Percentiles rank a stretch among this genome's conserved stretches.
Conservation (phyloP, 2,113 vertebrate genomes). For the Grammomys dolichurus region DNA sequence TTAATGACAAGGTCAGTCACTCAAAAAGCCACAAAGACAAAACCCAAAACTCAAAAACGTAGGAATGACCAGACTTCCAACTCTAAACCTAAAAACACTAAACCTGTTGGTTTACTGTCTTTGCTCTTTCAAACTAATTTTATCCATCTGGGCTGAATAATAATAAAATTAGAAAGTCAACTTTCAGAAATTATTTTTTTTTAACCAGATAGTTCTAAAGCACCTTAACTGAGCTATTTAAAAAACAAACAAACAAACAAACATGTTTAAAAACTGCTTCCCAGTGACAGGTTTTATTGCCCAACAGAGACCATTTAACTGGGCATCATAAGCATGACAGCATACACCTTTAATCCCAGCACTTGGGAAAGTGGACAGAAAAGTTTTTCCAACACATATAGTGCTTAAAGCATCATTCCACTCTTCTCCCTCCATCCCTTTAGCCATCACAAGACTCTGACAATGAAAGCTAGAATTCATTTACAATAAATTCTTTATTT, state of each 20-base stretch:
- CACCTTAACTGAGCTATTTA: not conserved
- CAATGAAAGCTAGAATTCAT: not conserved
- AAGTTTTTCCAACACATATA: not conserved
- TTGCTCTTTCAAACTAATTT: not conserved
- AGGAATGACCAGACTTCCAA: slow-evolving; percentile 53
- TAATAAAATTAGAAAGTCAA: not conserved
- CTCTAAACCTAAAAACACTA: not conserved
- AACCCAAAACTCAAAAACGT: not conserved
- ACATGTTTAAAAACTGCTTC: slow-evolving; percentile 29
- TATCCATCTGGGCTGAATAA: not conserved
- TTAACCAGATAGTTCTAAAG: not conserved
- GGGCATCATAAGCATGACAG: not conserved
- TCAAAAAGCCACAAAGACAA: slow-evolving; percentile 5
- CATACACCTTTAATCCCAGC: not conserved
- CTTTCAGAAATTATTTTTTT: not conserved
- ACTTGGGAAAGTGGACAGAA: not conserved
- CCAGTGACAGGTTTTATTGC: not conserved
- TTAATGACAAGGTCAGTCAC: slow-evolving; percentile 5
- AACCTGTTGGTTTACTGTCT: not conserved
- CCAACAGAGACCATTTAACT: not conserved
- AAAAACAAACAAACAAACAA: not conserved
- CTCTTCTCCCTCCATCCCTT: not conserved
- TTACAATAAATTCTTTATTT: not conserved
- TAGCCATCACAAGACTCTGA: not conserved
- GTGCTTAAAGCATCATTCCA: not conserved